These are phyloP conservation scores for Lymantria monacha DNA, from an alignment of 2,888 invertebrate genomes.

Conservation along the genomic window DNA sequence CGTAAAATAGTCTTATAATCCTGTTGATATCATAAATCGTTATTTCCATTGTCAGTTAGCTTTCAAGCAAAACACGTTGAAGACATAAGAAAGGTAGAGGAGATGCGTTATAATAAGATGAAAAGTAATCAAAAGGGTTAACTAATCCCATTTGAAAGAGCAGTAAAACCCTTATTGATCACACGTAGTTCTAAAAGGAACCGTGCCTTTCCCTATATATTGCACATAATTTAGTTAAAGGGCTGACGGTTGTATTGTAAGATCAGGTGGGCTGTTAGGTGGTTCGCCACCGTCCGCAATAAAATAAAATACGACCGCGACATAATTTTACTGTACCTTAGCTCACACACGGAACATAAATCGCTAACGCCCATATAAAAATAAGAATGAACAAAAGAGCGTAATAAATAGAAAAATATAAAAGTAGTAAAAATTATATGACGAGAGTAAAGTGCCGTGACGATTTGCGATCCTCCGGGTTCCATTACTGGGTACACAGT, in stretches of 20 bases:
- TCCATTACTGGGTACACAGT: conserved; percentile 30
- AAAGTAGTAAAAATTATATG: conserved; percentile 38
- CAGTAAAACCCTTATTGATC: too few species aligned
- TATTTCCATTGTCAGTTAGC: too few species aligned
- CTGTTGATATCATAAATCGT: too few species aligned
- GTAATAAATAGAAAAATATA: conserved; percentile 38
- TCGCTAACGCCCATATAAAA: conserved; percentile 21
- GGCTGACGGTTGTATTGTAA: background rate
- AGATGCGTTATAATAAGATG: too few species aligned
- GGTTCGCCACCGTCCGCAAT: background rate
- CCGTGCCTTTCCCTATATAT: too few species aligned
- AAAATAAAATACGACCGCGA: background rate
- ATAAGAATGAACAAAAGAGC: conserved; percentile 30
- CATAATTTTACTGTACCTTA: background rate
- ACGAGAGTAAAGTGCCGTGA: conserved; percentile 29
- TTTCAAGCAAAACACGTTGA: too few species aligned
- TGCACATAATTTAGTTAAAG: too few species aligned
- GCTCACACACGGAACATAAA: conserved; percentile 19
- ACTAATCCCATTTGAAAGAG: too few species aligned
- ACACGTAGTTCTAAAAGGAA: too few species aligned
- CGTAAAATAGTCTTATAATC: too few species aligned
- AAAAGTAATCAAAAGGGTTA: too few species aligned
- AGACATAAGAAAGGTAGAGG: too few species aligned
- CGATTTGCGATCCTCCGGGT: conserved; percentile 36
- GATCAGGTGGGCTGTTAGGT: background rate